These are phyloP conservation scores for Pyxicephalus adspersus DNA, from an alignment of 2,113 vertebrate species.

Conservation along the genomic window DNA sequence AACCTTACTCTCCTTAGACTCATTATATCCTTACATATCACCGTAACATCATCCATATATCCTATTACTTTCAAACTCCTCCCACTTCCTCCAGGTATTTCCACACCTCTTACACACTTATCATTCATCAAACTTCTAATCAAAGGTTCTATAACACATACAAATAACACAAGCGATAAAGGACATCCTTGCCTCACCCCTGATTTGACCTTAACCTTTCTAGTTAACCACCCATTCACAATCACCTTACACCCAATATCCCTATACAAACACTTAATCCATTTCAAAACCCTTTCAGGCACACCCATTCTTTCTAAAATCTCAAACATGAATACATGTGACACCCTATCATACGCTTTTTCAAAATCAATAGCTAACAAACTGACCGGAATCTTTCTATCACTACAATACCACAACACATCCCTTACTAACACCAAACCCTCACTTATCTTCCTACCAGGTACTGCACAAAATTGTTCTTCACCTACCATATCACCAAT, in stretches of 20 bases:
- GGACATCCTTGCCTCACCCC: constrained; percentile 19
- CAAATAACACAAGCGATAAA: background rate
- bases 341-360: background rate
- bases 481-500: background rate
- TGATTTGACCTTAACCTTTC: background rate
- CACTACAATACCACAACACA: background rate
- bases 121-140: background rate
- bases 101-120: background rate
- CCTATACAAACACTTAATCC: background rate
- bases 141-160: background rate
- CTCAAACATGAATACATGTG: background rate
- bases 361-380: background rate
- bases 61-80: background rate
- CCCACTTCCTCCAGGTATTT: background rate
- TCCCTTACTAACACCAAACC: background rate
- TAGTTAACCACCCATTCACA: background rate
- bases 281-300: background rate
- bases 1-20: background rate
- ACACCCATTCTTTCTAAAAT: background rate
- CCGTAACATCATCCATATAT: background rate
- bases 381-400: background rate
- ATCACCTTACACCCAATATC: background rate
- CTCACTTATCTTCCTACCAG: background rate
- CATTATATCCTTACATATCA: background rate
- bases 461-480: no score